Conservation (phyloP, 1,140 invertebrate genomes). For the Hydropsyche tenuis region DNA sequence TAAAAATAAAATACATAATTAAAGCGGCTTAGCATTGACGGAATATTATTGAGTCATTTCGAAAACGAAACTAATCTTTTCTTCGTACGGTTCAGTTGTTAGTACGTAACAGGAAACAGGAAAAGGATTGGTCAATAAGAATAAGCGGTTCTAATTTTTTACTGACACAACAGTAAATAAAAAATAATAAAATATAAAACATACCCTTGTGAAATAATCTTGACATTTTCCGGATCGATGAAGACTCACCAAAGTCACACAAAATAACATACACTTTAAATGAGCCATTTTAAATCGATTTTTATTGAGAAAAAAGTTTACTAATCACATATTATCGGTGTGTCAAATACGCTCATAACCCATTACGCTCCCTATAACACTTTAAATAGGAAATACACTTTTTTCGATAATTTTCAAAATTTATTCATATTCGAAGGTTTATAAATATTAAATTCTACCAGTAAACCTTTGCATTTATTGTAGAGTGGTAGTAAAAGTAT, state of each 20-base stretch:
- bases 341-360: no score
- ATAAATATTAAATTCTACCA: no score
- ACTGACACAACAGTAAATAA: not conserved
- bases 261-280: not conserved
- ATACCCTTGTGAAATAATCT: constrained; percentile 36
- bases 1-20: no score
- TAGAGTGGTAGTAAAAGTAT: no score
- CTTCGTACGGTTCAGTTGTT: constrained; percentile 10
- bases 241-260: constrained; percentile 8
- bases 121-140: constrained; percentile 29
- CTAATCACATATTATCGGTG: no score
- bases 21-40: no score
- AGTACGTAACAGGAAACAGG: constrained; percentile 24
- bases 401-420: no score
- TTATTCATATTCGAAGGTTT: no score
- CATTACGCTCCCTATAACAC: not conserved
- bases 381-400: no score
- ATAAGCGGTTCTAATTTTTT: not conserved
- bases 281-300: constrained; percentile 3
- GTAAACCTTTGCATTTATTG: no score
- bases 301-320: not conserved
- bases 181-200: not conserved
- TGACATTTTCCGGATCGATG: constrained; percentile 15
- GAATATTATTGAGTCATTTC: no score
- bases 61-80: no score